Conservation (phyloP, 2,797 vertebrate species). For the Malurus leucopterus region DNA sequence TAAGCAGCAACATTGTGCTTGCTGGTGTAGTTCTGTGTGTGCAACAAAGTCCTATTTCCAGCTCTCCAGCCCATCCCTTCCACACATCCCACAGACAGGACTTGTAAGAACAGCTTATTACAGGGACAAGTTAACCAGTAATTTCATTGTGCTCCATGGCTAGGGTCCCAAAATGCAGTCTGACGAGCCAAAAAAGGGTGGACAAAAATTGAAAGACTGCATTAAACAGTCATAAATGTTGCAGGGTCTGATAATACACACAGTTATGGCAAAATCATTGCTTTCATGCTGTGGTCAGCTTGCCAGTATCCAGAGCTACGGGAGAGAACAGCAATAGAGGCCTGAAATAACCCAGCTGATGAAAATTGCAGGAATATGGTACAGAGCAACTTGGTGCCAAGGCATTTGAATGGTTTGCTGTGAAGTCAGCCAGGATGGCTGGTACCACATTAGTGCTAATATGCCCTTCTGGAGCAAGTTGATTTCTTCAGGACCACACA, state of each 20-base stretch:
- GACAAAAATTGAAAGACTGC: not conserved
- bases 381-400: conserved; percentile 16
- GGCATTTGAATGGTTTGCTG: conserved; percentile 17
- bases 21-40: not conserved
- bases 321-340: not conserved
- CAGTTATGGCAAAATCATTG: conserved; percentile 23
- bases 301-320: not conserved
- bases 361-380: conserved; percentile 12
- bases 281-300: conserved; percentile 19
- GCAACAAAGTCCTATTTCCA: conserved; percentile 28
- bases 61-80: conserved; percentile 43
- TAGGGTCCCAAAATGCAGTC: not conserved
- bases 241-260: not conserved
- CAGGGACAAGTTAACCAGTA: not conserved
- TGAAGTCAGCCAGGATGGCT: conserved; percentile 11
- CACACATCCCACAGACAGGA: not conserved
- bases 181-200: conserved; percentile 22
- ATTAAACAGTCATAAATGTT: conserved; percentile 30
- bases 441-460: conserved; percentile 17
- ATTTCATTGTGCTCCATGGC: conserved; percentile 8
- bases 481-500: conserved; percentile 34
- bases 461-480: not conserved
- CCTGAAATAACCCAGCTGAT: conserved; percentile 33
- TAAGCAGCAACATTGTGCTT: not conserved
- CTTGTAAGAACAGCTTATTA: conserved; percentile 23